A percentile compares a stretch with the other conserved stretches of the same genome.
Evolutionary conservation across 2,888 invertebrate genomes (phyloP).

Genomic region (Cephus spinipes): DNA sequence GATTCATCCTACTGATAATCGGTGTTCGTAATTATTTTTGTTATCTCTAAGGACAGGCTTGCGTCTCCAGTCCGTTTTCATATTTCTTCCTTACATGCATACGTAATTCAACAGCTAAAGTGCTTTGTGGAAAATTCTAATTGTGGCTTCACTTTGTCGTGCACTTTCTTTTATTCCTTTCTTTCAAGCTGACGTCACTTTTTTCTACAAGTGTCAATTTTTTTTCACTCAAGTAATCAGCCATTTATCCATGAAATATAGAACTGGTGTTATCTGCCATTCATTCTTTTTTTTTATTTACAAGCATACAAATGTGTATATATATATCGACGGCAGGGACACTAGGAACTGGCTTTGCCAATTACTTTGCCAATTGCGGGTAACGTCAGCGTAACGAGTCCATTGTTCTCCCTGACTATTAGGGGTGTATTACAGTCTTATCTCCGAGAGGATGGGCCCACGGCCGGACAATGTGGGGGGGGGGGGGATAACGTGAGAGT

Average conservation of each 20-base stretch:
- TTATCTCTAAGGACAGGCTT: not conserved
- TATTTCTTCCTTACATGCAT: not conserved
- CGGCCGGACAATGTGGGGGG: not conserved
- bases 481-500: not conserved
- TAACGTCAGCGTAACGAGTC: constrained; percentile 44
- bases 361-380: constrained; percentile 61
- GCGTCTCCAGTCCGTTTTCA: not conserved
- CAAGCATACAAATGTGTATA: too few species aligned
- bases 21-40: not conserved
- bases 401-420: constrained; percentile 61
- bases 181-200: not conserved
- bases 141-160: not conserved
- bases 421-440: constrained; percentile 50
- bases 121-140: not conserved
- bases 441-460: constrained; percentile 14
- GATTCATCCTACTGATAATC: not conserved
- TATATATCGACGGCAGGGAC: not conserved
- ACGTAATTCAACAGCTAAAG: not conserved
- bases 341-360: constrained; percentile 38
- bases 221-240: not conserved
- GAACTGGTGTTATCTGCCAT: not conserved
- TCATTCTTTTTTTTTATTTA: not conserved
- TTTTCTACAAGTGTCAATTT: not conserved
- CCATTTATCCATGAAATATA: not conserved
- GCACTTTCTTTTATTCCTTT: not conserved